Conservation (phyloP, 2,113 vertebrate species). For the Nyctereutes procyonoides region DNA sequence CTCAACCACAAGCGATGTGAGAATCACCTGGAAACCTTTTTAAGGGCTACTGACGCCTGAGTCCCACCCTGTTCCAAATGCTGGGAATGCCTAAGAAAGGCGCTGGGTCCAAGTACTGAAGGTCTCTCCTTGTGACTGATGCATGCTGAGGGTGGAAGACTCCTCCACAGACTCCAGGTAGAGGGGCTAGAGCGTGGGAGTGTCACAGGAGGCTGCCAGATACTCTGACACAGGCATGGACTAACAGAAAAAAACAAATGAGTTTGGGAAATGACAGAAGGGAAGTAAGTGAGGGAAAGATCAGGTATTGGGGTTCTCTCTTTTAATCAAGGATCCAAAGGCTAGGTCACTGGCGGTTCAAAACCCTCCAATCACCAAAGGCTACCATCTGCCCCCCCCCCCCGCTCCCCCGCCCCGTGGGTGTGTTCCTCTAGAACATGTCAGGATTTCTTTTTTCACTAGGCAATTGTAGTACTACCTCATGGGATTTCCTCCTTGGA, state of each 20-base stretch:
- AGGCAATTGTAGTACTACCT: not conserved
- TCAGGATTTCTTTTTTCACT: not conserved
- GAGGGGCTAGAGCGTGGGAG: not conserved
- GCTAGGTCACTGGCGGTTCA: not conserved
- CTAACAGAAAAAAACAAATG: not conserved
- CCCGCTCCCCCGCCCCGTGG: not conserved
- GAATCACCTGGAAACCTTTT: not conserved
- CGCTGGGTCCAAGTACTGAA: not conserved
- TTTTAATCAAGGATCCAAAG: not conserved
- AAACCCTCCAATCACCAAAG: not conserved
- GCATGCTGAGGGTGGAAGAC: not conserved
- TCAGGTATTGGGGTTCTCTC: not conserved
- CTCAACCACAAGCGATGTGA: not conserved
- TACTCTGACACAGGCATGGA: not conserved
- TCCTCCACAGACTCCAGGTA: not conserved
- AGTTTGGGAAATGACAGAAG: not conserved
- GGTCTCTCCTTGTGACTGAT: not conserved
- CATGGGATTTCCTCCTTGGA: not conserved
- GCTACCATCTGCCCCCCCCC: not conserved
- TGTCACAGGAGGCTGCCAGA: not conserved
- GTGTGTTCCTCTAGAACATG: not conserved
- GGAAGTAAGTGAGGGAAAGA: not conserved
- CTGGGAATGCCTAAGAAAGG: not conserved
- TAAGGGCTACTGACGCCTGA: not conserved
- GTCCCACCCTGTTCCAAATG: not conserved